Conservation (phyloP, 2,888 invertebrate genomes). For the Xestia c-nigrum region DNA sequence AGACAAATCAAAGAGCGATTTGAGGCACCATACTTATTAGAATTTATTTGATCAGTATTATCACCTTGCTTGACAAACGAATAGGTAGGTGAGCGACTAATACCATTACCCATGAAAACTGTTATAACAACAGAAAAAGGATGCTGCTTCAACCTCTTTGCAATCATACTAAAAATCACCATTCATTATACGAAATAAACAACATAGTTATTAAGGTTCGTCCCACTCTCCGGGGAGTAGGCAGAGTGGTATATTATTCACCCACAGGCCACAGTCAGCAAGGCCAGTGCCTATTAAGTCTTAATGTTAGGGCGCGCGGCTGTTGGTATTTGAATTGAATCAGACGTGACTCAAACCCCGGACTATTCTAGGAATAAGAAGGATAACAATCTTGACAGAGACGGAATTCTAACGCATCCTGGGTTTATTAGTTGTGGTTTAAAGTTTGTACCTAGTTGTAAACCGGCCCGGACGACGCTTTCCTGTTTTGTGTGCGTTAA, state of each 20-base stretch:
- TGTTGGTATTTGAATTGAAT: constrained; percentile 4
- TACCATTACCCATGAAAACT: neutral
- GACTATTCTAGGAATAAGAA: constrained; percentile 28
- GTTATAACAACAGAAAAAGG: neutral
- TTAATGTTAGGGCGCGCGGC: neutral
- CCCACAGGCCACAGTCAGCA: constrained; percentile 6
- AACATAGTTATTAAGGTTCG: neutral
- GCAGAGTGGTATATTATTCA: neutral
- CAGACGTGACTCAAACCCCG: constrained; percentile 23
- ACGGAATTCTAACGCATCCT: constrained; percentile 14
- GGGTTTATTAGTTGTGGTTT: neutral
- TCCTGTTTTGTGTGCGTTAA: neutral
- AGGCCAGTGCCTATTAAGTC: neutral
- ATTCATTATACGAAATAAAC: neutral
- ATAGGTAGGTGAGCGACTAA: neutral
- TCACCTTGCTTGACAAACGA: neutral
- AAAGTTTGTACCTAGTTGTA: neutral
- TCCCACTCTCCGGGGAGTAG: constrained; percentile 3
- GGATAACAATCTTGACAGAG: neutral
- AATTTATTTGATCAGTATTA: neutral
- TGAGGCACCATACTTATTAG: neutral
- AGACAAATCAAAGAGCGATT: neutral
- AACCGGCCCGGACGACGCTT: too few species aligned
- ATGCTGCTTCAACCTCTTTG: neutral
- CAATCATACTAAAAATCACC: neutral